These are phyloP conservation scores for Arenaria interpres DNA, from an alignment of 2,113 vertebrate species.

Conservation along the genomic window DNA sequence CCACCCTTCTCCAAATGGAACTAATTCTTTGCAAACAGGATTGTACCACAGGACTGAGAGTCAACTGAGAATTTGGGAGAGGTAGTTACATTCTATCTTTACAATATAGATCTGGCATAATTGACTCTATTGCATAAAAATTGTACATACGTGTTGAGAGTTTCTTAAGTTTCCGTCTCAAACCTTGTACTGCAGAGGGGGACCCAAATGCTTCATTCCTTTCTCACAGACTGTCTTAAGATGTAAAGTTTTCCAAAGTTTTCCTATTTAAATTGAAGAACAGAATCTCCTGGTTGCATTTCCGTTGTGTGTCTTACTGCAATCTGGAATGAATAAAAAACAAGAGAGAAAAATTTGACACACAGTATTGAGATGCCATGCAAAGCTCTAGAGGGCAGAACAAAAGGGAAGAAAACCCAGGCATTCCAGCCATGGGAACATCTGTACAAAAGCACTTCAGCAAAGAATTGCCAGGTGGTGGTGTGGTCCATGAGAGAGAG, in stretches of 20 bases:
- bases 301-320: background rate
- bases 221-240: background rate
- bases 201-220: background rate
- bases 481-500: background rate
- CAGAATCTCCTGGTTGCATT: background rate
- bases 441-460: background rate
- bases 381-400: conserved; percentile 28
- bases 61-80: background rate
- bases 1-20: background rate
- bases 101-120: background rate
- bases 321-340: conserved; percentile 54
- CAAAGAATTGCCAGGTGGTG: background rate
- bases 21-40: background rate
- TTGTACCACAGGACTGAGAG: background rate
- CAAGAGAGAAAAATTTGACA: conserved; percentile 3
- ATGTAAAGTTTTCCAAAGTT: background rate
- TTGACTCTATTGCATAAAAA: background rate
- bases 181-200: background rate
- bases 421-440: conserved; percentile 45
- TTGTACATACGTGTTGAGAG: background rate
- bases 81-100: background rate
- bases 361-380: conserved; percentile 4
- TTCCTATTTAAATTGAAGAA: background rate
- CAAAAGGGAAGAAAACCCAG: background rate
- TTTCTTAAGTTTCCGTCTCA: background rate